Base-by-base conservation (phyloP, 1,140 invertebrate species). In the Neodiprion pinetum region DNA sequence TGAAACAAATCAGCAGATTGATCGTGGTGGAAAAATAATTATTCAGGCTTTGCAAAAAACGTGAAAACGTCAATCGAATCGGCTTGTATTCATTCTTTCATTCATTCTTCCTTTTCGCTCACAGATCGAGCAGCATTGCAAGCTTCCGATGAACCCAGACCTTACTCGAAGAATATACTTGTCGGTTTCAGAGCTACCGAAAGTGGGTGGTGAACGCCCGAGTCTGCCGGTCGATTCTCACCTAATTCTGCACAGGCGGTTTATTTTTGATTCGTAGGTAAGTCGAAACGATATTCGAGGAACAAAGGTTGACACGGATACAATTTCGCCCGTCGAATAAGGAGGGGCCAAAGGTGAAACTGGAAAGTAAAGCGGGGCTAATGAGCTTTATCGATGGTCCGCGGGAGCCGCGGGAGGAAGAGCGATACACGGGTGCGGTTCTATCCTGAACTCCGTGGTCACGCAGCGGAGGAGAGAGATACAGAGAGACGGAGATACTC, bases 131-230 rank as follows among this genome's bases (percentile, higher is more conserved):
- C 17, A 21, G 17, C 17, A 21, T 21, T 21, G 5, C 28, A 40
- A 40, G 28, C 28, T 3, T 40, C 5, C 28, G 5, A 1, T 40
- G 1, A 40, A 40, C 28, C 28, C 17, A 21, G 17, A 21, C 17
- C 1, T 21, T 21, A 21, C 17, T 21, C 17, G 17, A 21, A 21
- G 28, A 40, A 40, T 40, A 40, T 77, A 71, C n/a, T 72, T 69
- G 71, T 75, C 73, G 68, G 80, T 78, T 77, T 75, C 72, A 50
- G 74, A 73, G 74, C 77, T 78, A 80, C 82, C 82, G 85, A 84
- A 87, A 84, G 79, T 84, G 81, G 81, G 85, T 83, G 85, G 4
- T 61, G 4, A 5, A 61, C 5, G 53, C 53, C n/a, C 28, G 53
- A 12, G n/a, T 17, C 53, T 9, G 53, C 5, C n/a, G 9, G 28